A percentile compares a stretch with the other conserved stretches of the same genome.
phyloP scores from a whole-genome alignment of 2,113 vertebrate species.

The Lophochroa leadbeateri region DNA sequence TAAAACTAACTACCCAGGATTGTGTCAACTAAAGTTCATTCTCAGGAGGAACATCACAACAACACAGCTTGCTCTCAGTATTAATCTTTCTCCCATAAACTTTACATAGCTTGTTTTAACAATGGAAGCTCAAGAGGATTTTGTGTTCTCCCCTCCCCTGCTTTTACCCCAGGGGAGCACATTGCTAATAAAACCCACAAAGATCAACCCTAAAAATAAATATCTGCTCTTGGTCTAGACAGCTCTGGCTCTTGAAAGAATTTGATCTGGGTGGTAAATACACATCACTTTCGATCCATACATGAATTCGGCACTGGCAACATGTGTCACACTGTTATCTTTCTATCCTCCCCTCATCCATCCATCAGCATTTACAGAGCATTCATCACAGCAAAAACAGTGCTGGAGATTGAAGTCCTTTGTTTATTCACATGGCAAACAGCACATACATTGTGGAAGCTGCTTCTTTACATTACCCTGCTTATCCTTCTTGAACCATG shows the following conservation, averaged over 20 bases:
- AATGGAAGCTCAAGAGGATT: slow-evolving; percentile 23
- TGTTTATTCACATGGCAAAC: slow-evolving; percentile 9
- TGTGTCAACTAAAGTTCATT: not conserved
- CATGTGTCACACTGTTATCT: not conserved
- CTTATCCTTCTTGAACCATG: not conserved
- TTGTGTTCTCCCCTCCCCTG: slow-evolving; percentile 9
- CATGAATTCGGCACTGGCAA: not conserved
- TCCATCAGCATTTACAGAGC: slow-evolving; percentile 16
- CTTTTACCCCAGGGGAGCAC: slow-evolving; percentile 10
- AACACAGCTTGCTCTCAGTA: not conserved
- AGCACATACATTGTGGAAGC: not conserved
- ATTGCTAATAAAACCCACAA: slow-evolving; percentile 51
- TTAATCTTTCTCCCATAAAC: not conserved
- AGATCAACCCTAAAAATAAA: slow-evolving; percentile 60
- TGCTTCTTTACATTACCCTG: not conserved
- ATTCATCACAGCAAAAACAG: not conserved
- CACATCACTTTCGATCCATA: not conserved
- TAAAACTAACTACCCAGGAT: not conserved
- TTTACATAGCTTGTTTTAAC: slow-evolving; percentile 1
- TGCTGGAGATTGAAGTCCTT: not conserved
- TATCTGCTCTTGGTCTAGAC: slow-evolving; percentile 49
- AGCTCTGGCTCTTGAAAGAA: slow-evolving; percentile 42
- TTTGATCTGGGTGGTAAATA: slow-evolving; percentile 46
- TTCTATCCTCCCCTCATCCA: not conserved
- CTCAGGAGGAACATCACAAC: not conserved